phyloP scores from a whole-genome alignment of 2,797 vertebrate species.

The Iguana delicatissima region DNA sequence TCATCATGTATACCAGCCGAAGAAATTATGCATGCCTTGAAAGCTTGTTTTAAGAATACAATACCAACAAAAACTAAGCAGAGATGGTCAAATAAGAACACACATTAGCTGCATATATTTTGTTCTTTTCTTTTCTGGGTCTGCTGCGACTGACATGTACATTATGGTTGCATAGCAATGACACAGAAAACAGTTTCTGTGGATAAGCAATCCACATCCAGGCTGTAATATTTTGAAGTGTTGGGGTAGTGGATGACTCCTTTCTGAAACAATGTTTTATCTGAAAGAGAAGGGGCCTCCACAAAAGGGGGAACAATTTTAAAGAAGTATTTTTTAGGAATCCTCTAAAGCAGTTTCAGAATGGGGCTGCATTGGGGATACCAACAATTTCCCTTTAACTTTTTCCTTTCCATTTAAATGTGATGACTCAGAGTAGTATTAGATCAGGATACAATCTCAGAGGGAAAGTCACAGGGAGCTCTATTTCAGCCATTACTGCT shows the following conservation, averaged over 20 bases:
- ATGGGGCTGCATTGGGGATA: neutral
- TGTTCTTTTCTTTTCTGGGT: neutral
- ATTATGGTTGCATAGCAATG: neutral
- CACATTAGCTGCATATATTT: neutral
- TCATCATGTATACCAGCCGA: neutral
- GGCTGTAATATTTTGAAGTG: neutral
- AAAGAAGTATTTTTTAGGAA: neutral
- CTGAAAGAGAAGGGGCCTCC: too few relatives aligned
- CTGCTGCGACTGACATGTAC: neutral
- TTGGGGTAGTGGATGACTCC: neutral
- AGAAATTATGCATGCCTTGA: neutral
- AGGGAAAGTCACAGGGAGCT: too few relatives aligned
- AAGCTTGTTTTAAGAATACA: neutral
- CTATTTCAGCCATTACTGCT: neutral
- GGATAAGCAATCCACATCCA: neutral
- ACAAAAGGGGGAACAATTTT: too few relatives aligned
- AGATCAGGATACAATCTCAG: neutral
- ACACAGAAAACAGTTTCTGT: neutral
- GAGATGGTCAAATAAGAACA: neutral
- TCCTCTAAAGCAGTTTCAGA: neutral
- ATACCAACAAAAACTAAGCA: neutral
- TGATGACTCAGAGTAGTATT: too few relatives aligned
- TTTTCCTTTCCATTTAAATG: neutral
- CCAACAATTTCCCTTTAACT: too few relatives aligned
- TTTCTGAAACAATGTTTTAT: neutral